Conservation (phyloP, 2,113 vertebrate genomes). For the Eubucco bourcierii region DNA sequence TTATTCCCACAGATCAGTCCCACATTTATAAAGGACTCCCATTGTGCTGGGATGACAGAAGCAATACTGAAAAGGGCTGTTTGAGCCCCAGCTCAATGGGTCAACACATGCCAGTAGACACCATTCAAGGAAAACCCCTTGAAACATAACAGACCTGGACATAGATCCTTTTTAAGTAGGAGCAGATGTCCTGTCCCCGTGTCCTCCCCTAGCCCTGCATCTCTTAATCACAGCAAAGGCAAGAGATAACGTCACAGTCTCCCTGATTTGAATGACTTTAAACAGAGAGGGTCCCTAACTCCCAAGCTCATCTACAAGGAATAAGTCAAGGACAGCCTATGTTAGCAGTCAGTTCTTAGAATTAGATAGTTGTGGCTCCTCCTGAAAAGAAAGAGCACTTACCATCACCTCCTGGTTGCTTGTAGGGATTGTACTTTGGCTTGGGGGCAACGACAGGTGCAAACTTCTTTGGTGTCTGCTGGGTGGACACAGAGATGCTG, state of each 20-base stretch:
- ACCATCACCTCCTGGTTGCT: conserved; percentile 80
- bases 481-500: conserved; percentile 93
- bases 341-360: neutral
- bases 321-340: neutral
- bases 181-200: rapidly evolving
- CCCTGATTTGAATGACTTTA: neutral
- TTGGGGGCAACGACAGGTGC: conserved; percentile 94
- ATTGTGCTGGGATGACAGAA: neutral
- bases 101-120: neutral
- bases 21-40: neutral
- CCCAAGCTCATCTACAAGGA: neutral
- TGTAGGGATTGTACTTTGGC: conserved; percentile 95
- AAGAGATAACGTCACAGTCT: neutral
- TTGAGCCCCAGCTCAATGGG: neutral
- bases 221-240: neutral
- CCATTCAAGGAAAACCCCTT: neutral
- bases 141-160: neutral
- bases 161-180: neutral
- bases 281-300: neutral
- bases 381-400: conserved; percentile 11
- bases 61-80: neutral
- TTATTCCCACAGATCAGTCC: neutral
- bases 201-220: neutral
- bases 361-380: neutral
- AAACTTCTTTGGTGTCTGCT: conserved; percentile 94